phyloP scores from a whole-genome alignment of 1,140 invertebrate genomes.

The Varroa destructor region DNA sequence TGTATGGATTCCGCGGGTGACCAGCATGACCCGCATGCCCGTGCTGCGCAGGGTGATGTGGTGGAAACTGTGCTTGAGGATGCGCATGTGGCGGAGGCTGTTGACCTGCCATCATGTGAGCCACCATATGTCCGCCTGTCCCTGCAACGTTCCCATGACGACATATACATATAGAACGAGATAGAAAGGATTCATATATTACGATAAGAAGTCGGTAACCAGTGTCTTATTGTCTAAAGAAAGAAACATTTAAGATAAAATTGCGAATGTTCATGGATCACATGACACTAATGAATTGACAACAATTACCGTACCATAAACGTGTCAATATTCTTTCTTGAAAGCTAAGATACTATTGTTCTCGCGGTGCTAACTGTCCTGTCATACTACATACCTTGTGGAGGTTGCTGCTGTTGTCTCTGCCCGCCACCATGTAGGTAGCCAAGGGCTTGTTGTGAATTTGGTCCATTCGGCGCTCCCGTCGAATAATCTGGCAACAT shows the following conservation, averaged over 20 bases:
- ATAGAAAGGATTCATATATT: constrained; percentile 3
- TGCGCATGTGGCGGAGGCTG: constrained; percentile 27
- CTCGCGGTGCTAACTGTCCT: background rate
- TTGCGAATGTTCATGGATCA: too few species aligned
- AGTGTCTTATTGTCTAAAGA: too few species aligned
- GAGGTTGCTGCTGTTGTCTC: constrained; percentile 11
- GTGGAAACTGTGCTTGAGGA: constrained; percentile 32
- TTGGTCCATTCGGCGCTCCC: too few species aligned
- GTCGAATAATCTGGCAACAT: constrained; percentile 18
- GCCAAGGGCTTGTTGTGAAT: constrained; percentile 2
- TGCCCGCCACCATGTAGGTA: background rate
- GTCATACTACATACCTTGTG: constrained; percentile 6
- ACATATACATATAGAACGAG: constrained; percentile 18
- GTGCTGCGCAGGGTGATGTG: constrained; percentile 30
- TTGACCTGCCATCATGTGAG: constrained; percentile 25
- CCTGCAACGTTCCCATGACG: background rate
- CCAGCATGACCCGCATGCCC: constrained; percentile 32
- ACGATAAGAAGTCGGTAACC: background rate
- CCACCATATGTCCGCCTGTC: constrained; percentile 26
- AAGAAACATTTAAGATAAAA: too few species aligned
- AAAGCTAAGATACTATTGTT: too few species aligned
- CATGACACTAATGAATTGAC: too few species aligned
- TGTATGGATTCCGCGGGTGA: constrained; percentile 27
- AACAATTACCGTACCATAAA: too few species aligned
- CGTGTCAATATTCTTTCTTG: too few species aligned